phyloP scores from a whole-genome alignment of 2,797 vertebrate species.

The Aratinga solstitialis region DNA sequence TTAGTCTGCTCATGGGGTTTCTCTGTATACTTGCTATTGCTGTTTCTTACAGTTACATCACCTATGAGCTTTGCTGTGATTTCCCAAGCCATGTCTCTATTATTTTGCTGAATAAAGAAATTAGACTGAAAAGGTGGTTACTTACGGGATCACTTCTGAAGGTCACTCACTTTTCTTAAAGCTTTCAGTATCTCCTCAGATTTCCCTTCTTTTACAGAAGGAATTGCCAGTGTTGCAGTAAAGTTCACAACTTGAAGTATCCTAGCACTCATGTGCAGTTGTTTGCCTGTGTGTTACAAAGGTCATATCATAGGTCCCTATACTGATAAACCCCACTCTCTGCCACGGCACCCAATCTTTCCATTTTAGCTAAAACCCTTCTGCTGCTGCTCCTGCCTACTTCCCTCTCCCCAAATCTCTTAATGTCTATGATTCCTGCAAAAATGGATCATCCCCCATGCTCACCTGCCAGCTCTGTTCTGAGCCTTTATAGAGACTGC shows the following conservation, averaged over 20 bases:
- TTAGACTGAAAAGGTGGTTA: background rate
- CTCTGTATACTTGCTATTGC: background rate
- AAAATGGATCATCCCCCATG: background rate
- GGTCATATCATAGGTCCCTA: background rate
- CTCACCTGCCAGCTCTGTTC: background rate
- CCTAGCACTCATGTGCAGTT: background rate
- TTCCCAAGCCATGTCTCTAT: background rate
- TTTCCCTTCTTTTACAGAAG: background rate
- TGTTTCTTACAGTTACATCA: background rate
- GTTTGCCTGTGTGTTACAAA: background rate
- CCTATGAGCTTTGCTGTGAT: background rate
- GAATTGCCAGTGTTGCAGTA: background rate
- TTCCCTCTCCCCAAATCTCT: background rate
- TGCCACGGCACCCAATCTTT: background rate
- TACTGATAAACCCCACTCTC: background rate
- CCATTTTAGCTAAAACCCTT: background rate
- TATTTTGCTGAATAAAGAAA: background rate
- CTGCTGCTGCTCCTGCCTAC: background rate
- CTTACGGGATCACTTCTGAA: background rate
- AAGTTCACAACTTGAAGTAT: background rate
- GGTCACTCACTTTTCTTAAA: background rate
- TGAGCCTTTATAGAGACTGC: background rate
- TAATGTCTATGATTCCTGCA: background rate
- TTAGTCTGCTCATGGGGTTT: background rate
- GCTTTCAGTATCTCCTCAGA: background rate